A percentile compares a stretch with the other conserved stretches of the same genome.
These are phyloP conservation scores for Pseudachorutes palmiensis DNA, from an alignment of 1,140 invertebrate species.

Conservation along the genomic window DNA sequence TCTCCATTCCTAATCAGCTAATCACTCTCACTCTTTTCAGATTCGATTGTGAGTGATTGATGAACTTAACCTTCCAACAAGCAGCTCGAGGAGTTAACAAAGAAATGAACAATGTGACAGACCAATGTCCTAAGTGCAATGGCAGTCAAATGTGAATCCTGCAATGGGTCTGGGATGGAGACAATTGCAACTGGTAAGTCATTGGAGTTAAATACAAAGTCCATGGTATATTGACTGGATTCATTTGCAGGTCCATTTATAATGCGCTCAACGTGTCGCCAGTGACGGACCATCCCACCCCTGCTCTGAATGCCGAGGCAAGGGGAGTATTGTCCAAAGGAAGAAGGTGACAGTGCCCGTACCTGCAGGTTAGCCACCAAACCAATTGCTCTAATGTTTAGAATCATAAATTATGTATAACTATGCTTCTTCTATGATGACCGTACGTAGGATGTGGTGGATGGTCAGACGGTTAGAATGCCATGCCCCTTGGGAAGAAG, in stretches of 20 bases:
- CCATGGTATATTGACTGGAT: not conserved
- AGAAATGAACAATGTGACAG: slow-evolving; percentile 83
- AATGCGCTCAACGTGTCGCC: slow-evolving; percentile 90
- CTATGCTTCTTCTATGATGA: too few species aligned
- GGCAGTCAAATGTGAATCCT: slow-evolving; percentile 80
- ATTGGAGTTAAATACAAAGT: not conserved
- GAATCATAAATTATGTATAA: too few species aligned
- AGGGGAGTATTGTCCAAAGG: slow-evolving; percentile 80
- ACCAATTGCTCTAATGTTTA: slow-evolving; percentile 14
- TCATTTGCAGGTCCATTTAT: slow-evolving; percentile 79
- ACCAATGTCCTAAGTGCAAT: slow-evolving; percentile 80
- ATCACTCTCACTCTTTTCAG: too few species aligned
- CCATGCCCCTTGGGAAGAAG: slow-evolving; percentile 16
- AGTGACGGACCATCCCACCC: slow-evolving; percentile 83
- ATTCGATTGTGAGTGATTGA: too few species aligned
- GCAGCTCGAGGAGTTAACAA: slow-evolving; percentile 93
- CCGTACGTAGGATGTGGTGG: slow-evolving; percentile 59
- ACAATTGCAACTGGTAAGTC: slow-evolving; percentile 63
- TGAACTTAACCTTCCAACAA: slow-evolving; percentile 89
- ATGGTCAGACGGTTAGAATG: slow-evolving; percentile 85
- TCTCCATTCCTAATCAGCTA: too few species aligned
- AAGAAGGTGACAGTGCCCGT: slow-evolving; percentile 87
- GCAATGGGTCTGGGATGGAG: slow-evolving; percentile 97
- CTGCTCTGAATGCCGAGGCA: slow-evolving; percentile 86
- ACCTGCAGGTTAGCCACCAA: slow-evolving; percentile 64